These are phyloP conservation scores for Caenorhabditis virilis DNA, from an alignment of 2,888 invertebrate species.

Conservation along the genomic window DNA sequence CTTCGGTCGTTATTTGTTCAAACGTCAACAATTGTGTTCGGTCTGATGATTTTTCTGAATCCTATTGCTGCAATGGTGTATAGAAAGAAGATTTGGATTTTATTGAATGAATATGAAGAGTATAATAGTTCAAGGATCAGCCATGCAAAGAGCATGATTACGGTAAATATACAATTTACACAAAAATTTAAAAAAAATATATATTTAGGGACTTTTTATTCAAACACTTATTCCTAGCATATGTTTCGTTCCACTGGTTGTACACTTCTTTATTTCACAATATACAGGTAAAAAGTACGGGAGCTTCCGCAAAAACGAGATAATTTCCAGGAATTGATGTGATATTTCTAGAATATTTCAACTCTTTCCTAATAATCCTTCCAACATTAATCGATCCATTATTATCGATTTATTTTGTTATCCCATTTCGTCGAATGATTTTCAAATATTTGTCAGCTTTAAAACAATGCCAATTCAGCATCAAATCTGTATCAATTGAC, in stretches of 20 bases:
- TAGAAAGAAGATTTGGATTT: slow-evolving; percentile 24
- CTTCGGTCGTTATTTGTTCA: slow-evolving; percentile 16
- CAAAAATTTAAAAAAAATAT: too few species aligned
- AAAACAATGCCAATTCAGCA: too few species aligned
- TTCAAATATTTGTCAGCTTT: too few species aligned
- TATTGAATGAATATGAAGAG: slow-evolving; percentile 25
- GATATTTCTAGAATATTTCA: slow-evolving; percentile 21
- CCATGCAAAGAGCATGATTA: slow-evolving; percentile 32
- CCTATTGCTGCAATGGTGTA: slow-evolving; percentile 23
- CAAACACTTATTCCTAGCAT: slow-evolving; percentile 26
- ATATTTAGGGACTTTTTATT: slow-evolving; percentile 20
- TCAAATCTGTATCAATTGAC: too few species aligned
- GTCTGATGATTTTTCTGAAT: slow-evolving; percentile 16
- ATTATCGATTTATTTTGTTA: slow-evolving; percentile 26
- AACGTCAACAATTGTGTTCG: slow-evolving; percentile 24
- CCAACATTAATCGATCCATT: slow-evolving; percentile 30
- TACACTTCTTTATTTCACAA: slow-evolving; percentile 32
- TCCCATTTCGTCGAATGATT: too few species aligned
- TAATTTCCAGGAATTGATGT: slow-evolving; percentile 12
- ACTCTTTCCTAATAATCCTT: slow-evolving; percentile 24
- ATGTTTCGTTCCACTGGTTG: slow-evolving; percentile 24
- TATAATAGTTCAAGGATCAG: slow-evolving; percentile 24
- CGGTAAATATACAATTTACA: background rate
- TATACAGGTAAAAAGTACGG: slow-evolving; percentile 24
- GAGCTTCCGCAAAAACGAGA: too few species aligned